phyloP scores from a whole-genome alignment of 2,113 vertebrate genomes.

The Gavialis gangeticus region DNA sequence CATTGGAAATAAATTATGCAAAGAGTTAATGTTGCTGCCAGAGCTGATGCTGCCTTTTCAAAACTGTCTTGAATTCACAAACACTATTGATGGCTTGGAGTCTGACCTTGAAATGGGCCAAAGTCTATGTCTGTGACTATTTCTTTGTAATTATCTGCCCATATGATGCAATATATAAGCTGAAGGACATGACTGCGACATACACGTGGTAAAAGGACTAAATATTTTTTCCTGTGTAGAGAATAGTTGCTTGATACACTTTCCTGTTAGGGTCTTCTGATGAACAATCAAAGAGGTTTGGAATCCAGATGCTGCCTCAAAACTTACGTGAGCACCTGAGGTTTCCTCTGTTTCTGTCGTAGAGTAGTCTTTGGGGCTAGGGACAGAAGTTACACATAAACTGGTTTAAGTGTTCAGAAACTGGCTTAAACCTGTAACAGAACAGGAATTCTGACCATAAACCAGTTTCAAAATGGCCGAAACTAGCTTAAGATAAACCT shows the following conservation, averaged over 20 bases:
- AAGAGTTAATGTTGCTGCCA: slow-evolving; percentile 31
- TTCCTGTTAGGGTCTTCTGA: not conserved
- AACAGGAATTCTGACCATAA: too few species aligned
- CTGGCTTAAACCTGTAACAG: too few species aligned
- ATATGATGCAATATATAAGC: not conserved
- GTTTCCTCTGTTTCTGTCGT: not conserved
- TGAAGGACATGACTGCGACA: rapidly evolving
- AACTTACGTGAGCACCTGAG: not conserved
- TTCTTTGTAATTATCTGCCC: slow-evolving; percentile 12
- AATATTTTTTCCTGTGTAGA: not conserved
- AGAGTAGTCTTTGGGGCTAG: not conserved
- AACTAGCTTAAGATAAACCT: too few species aligned
- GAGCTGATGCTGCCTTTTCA: not conserved
- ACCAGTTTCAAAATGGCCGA: too few species aligned
- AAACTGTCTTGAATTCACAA: slow-evolving; percentile 24
- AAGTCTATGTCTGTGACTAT: not conserved
- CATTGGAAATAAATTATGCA: slow-evolving; percentile 54
- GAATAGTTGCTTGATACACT: not conserved
- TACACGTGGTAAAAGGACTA: rapidly evolving
- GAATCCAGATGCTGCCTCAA: not conserved
- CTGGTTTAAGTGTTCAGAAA: not conserved
- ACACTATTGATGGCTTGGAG: not conserved
- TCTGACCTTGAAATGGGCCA: slow-evolving; percentile 29
- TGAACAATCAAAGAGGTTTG: not conserved
- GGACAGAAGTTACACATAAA: too few species aligned